A percentile compares a stretch with the other conserved stretches of the same genome.
These are phyloP conservation scores for Paratrypauchen microcephalus DNA, from an alignment of 2,797 vertebrate species.

Conservation along the genomic window DNA sequence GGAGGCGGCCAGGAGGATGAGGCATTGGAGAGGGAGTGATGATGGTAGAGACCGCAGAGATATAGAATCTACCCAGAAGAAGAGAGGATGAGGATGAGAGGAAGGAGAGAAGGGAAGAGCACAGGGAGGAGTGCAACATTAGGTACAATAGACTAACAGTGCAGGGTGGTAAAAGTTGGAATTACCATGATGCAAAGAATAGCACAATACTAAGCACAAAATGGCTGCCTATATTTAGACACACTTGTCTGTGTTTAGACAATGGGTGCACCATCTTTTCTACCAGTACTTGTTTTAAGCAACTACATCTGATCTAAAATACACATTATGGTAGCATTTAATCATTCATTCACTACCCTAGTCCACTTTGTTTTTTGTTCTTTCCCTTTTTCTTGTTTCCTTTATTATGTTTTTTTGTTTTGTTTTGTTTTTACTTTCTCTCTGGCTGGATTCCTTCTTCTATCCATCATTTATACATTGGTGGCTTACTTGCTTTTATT, in stretches of 20 bases:
- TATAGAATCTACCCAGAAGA: conserved; percentile 30
- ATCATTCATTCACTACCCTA: background rate
- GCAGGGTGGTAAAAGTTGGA: background rate
- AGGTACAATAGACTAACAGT: conserved; percentile 24
- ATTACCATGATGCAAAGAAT: background rate
- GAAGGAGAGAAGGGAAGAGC: conserved; percentile 16
- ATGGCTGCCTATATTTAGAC: background rate
- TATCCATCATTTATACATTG: too few relatives aligned
- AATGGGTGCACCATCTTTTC: background rate
- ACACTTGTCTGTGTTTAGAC: background rate
- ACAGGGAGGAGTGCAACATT: conserved; percentile 14
- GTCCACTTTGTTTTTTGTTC: too few relatives aligned
- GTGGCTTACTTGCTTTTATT: background rate
- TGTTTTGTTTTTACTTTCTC: too few relatives aligned
- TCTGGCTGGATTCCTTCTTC: too few relatives aligned
- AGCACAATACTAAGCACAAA: conserved; percentile 14
- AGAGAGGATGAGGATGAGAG: conserved; percentile 11
- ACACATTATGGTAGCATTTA: background rate
- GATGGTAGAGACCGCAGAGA: conserved; percentile 46
- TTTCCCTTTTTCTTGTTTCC: too few relatives aligned
- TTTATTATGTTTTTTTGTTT: too few relatives aligned
- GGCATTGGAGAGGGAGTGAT: conserved; percentile 54
- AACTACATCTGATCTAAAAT: background rate
- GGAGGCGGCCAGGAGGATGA: conserved; percentile 47
- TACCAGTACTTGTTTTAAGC: background rate